Evolutionary conservation across 1,140 invertebrate genomes (phyloP), one percentile per base, ranked within the genome.

Genomic region (Drosophila novamexicana): DNA sequence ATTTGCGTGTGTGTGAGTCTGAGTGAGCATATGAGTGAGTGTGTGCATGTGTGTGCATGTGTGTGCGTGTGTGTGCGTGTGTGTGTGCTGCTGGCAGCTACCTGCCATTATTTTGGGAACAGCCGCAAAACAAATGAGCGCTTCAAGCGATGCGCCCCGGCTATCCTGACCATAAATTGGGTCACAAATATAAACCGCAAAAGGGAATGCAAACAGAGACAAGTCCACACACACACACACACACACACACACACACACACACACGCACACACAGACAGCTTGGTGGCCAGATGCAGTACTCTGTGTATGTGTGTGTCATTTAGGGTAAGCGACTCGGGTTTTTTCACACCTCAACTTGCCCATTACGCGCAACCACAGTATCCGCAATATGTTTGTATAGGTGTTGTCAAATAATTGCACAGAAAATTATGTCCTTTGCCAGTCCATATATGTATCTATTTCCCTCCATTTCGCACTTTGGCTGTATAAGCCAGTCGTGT

Each of bases 351-450:
- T 75, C 37, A 16, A 57, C 57, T 66, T 66, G 61, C 42, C 52
- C 82, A 82, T 86, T 77, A 76, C 65, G 61, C 76, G 70, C 53
- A 70, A 58, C 82, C 82, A 88, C 83, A 82, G 61, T 45, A 63
- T 65, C 76, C 83, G 53, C 83, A 88, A 76, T 77, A 71, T 86
- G 82, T 86, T 82, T 86, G 76, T 61, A 62, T 73, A 79, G 63
- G 75, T 88, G 82, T 82, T 86, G 61, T 68, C 64, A 63, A 76
- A 75, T 86, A 85, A 86, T 85, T 85, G 83, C 71, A 54, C 65
- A 50, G 22, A 36, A 42, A 50, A 40, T 61, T 18, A 52, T 69
- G 52, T 45, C 42, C 29, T 57, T 14, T 32, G 32, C 32, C 49
- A n/a, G 10, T 5, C 49, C 40, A 37, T 39, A 32, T 32, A 22